Evolutionary conservation across 2,113 vertebrate genomes (phyloP).

Genomic region (Plotosus lineatus): DNA sequence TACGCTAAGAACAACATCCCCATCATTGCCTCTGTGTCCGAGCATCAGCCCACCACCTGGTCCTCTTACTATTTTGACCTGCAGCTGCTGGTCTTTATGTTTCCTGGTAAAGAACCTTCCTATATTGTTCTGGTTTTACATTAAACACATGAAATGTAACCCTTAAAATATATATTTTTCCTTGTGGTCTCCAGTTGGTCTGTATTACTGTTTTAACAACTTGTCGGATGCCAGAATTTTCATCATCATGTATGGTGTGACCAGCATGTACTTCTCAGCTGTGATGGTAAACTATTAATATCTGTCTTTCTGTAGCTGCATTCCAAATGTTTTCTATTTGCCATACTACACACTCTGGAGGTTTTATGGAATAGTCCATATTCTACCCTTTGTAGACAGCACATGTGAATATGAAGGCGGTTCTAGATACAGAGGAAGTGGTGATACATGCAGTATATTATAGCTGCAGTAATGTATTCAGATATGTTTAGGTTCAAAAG

Average conservation of each 20-base stretch:
- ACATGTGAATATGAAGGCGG: not conserved
- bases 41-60: slow-evolving; percentile 98
- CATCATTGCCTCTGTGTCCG: slow-evolving; percentile 96
- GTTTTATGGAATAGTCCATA: not conserved
- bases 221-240: slow-evolving; percentile 95
- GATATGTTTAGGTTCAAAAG: not conserved
- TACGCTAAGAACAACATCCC: slow-evolving; percentile 99
- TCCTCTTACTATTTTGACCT: slow-evolving; percentile 98
- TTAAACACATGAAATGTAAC: too few relatives aligned
- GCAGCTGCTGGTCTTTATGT: slow-evolving; percentile 99
- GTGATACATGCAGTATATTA: too few relatives aligned
- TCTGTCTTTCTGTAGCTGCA: too few relatives aligned
- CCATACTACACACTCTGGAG: too few relatives aligned
- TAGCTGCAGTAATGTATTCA: too few relatives aligned
- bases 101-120: slow-evolving; percentile 77
- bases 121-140: too few relatives aligned
- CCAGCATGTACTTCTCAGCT: slow-evolving; percentile 99
- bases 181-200: slow-evolving; percentile 78
- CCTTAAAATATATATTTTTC: not conserved
- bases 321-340: too few relatives aligned
- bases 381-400: not conserved
- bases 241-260: slow-evolving; percentile 99
- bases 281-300: slow-evolving; percentile 93
- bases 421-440: too few relatives aligned
- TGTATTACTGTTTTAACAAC: slow-evolving; percentile 99